phyloP scores from a whole-genome alignment of 2,113 vertebrate species.

The Sula dactylatra region DNA sequence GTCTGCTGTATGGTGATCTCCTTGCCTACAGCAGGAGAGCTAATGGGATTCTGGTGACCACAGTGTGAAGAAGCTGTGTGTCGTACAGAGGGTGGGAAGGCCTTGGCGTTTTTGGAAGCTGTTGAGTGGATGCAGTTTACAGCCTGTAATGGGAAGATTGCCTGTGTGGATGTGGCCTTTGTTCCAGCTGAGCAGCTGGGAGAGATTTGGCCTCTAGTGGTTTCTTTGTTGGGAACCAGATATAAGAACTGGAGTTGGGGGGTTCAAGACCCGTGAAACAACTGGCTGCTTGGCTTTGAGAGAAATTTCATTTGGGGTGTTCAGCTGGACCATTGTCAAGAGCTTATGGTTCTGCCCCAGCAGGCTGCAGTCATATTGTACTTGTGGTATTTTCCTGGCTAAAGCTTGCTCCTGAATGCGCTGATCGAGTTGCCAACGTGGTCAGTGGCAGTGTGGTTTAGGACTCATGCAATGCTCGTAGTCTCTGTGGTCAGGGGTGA shows the following conservation, averaged over 20 bases:
- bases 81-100: neutral
- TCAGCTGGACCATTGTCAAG: neutral
- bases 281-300: neutral
- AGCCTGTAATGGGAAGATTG: neutral
- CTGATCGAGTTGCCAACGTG: fast-evolving
- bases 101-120: neutral
- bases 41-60: neutral
- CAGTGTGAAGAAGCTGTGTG: neutral
- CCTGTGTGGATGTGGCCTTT: neutral
- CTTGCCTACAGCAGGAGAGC: neutral
- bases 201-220: neutral
- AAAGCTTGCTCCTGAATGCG: neutral
- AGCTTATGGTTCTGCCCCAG: neutral
- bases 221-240: neutral
- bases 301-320: neutral
- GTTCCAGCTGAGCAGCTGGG: neutral
- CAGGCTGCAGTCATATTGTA: neutral
- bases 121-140: neutral
- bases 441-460: neutral
- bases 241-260: neutral
- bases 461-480: neutral
- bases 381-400: neutral
- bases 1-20: neutral
- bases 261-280: neutral
- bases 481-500: neutral